Evolutionary conservation across 2,888 invertebrate genomes (phyloP), one percentile per base, ranked within the genome.

Genomic region (Stenotaenia linearis): DNA sequence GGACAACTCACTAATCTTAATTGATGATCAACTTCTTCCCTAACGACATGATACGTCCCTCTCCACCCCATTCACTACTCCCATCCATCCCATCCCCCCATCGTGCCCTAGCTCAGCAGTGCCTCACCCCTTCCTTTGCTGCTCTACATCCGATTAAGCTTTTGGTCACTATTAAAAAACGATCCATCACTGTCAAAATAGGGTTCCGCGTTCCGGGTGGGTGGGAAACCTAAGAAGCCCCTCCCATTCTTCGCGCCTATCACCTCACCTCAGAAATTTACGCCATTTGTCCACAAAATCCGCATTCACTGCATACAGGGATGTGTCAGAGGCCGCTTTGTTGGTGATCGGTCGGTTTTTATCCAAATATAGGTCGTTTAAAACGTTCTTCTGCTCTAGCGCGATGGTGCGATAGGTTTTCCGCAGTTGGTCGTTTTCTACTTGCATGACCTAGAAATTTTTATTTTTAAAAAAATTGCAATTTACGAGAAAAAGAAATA

Each of bases 251-350:
- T 69, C 69, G 28, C 69, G 69, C 69, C 69, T 69, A 12, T 69
- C 69, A 28, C 28, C 85, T 84, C 83, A 87, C 87, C 84, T 86
- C 77, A 88, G 83, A 83, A 87, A 88, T 81, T 84, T 85, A 77
- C 86, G 84, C 88, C 88, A 88, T 15, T 84, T 83, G 69, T 85
- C 84, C 6, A 88, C 82, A 83, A 88, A 88, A 23, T 84, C 83
- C 50, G 82, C 83, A 80, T 84, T 84, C 77, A 87, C 82, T 79
- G 86, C 80, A 81, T 83, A 83, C 79, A 85, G 81, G 21, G 10
- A 18, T 6, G 18, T 23, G 56, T 83, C 56, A 75, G 81, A 81
- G 25, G 81, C 80, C 75, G 80, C 78, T 61, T 78, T 82, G 75
- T 15, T 35, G 50, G 79, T 77, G 12, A 81, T 81, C 28, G 86